Percentiles rank a stretch among this genome's conserved stretches.
Conservation (phyloP, 1,140 invertebrate genomes). For the Zaprionus davidi region DNA sequence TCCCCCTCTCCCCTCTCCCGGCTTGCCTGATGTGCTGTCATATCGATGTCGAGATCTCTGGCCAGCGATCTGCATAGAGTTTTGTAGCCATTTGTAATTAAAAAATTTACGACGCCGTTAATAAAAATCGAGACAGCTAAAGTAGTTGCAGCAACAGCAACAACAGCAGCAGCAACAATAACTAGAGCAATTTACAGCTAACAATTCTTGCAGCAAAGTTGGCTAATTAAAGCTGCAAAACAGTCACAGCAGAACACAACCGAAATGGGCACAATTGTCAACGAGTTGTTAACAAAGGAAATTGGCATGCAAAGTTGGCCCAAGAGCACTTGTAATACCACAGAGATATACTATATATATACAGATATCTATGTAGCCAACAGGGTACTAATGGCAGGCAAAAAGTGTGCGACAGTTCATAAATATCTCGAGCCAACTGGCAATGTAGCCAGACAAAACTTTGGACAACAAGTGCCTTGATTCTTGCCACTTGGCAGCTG, state of each 20-base stretch:
- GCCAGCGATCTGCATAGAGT: constrained; percentile 61
- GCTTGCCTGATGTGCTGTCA: too few species aligned
- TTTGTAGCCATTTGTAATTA: constrained; percentile 78
- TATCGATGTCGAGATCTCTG: constrained; percentile 40
- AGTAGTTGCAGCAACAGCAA: constrained; percentile 26
- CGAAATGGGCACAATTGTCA: constrained; percentile 72
- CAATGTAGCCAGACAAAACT: constrained; percentile 1
- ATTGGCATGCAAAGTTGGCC: constrained; percentile 70
- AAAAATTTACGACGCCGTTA: constrained; percentile 70
- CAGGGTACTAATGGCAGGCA: constrained; percentile 1
- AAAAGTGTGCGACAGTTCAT: constrained; percentile 49
- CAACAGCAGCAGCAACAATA: constrained; percentile 13
- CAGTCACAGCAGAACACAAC: constrained; percentile 35
- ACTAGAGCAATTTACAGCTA: constrained; percentile 48
- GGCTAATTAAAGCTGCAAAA: constrained; percentile 67
- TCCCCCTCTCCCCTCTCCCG: background rate
- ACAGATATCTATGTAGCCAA: background rate
- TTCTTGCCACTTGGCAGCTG: constrained; percentile 49
- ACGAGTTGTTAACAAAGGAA: constrained; percentile 56
- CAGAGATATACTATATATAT: background rate
- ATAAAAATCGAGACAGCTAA: constrained; percentile 55
- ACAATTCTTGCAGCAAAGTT: constrained; percentile 60
- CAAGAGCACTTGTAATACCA: constrained; percentile 53
- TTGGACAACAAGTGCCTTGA: constrained; percentile 46
- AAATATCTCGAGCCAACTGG: constrained; percentile 60